Base-by-base conservation (phyloP, 2,113 vertebrate species). In the Festucalex cinctus region DNA sequence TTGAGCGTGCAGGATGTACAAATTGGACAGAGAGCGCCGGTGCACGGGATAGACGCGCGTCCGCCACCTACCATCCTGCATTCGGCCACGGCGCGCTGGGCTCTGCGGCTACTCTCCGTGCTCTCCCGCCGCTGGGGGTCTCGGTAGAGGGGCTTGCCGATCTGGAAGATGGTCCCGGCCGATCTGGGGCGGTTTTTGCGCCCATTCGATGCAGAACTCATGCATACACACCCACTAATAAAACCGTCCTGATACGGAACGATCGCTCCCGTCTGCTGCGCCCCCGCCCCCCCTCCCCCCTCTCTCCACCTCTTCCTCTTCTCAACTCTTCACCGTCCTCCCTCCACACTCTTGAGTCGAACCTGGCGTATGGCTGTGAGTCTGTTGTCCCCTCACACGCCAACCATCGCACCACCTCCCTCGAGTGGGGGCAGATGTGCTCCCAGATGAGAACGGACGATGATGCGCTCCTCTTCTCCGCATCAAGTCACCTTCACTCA, bases 141-240 rank as follows among this genome's bases (percentile, higher is more conserved):
- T 85, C 93, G 90, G 76, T 89, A 80, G 81, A 93, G 93, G 77
- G 93, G 86, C 77, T 92, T 94, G 93, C 92, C 91, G 90, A 94
- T 93, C 87, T 94, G 95, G 88, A 96, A 95, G 91, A 95, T 91
- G 83, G 93, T 94, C 89, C 93, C 93, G 83, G 93, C 86, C 74
- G 95, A 90, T 92, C 91, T 91, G 93, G 94, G 95, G 95, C 95
- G 95, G 92, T 94, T 96, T 88, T 95, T 96, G 94, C 95, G 95
- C 95, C 95, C 95, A 92, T 95, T 94, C 95, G 93, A 89, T 94
- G 95, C 95, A 92, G 95, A 92, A 96, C 93, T 96, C 96, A 98
- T 97, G 94, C 96, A 96, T 91, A 93, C 95, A 93, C 94, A 96
- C 94, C 92, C 92, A 94, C 91, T 79, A 88, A 86, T 82, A 72